Percentiles rank a stretch among this genome's conserved stretches.
phyloP scores from a whole-genome alignment of 2,113 vertebrate genomes.

The Varanus komodoensis region DNA sequence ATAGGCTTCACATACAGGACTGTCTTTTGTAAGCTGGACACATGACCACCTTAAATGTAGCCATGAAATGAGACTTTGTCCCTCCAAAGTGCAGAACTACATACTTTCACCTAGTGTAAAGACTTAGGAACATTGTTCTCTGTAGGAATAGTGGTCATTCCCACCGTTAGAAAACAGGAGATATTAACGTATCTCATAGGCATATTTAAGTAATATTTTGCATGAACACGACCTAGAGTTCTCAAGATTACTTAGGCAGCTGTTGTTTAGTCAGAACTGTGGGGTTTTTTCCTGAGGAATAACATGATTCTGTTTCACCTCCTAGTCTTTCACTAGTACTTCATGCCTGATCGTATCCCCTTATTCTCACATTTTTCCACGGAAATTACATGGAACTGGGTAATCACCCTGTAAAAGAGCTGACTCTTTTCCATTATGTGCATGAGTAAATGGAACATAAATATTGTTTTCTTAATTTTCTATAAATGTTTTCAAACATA shows the following conservation, averaged over 20 bases:
- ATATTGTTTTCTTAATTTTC: conserved; percentile 60
- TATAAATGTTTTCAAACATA: conserved; percentile 50
- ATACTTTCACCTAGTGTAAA: too few relatives aligned
- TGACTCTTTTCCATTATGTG: conserved; percentile 71
- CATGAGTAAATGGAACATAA: conserved; percentile 66
- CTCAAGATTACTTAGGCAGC: background rate
- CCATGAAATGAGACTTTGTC: too few relatives aligned
- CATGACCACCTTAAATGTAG: too few relatives aligned
- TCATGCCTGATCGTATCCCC: background rate
- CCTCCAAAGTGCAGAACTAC: too few relatives aligned
- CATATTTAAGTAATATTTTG: too few relatives aligned
- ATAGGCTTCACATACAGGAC: too few relatives aligned
- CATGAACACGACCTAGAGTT: background rate
- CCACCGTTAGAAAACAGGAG: background rate
- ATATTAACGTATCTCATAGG: too few relatives aligned
- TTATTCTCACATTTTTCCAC: conserved; percentile 10
- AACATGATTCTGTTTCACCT: background rate
- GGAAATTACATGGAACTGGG: conserved; percentile 50
- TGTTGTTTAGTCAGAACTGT: background rate
- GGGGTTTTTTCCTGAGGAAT: background rate
- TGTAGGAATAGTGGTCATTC: too few relatives aligned
- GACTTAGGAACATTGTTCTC: too few relatives aligned
- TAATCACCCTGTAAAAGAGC: conserved; percentile 43
- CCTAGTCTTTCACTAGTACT: background rate
- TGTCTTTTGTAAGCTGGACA: too few relatives aligned